These are phyloP conservation scores for Characodon lateralis DNA, from an alignment of 2,797 vertebrate genomes.

Conservation along the genomic window DNA sequence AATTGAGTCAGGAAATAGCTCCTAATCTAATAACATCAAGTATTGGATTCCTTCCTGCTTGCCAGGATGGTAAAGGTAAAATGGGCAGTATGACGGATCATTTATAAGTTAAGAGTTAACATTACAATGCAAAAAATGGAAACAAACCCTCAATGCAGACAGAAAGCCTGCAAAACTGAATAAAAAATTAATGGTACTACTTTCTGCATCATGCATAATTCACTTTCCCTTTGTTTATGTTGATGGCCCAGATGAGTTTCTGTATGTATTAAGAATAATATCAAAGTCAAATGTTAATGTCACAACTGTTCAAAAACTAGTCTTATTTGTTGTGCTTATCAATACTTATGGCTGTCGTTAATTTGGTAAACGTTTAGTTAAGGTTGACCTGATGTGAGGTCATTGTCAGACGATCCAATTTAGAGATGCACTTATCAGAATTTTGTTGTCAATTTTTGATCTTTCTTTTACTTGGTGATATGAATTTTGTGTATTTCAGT, in stretches of 20 bases:
- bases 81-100: constrained; percentile 27
- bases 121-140: constrained; percentile 34
- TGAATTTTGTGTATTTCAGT: not conserved
- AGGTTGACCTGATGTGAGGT: not conserved
- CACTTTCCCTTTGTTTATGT: not conserved
- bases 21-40: constrained; percentile 71
- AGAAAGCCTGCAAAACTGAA: constrained; percentile 6
- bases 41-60: constrained; percentile 69
- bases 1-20: constrained; percentile 79
- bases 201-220: not conserved
- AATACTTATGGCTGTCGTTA: not conserved
- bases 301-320: not conserved
- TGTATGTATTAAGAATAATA: not conserved
- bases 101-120: constrained; percentile 53
- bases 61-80: constrained; percentile 60
- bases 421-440: not conserved
- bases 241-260: not conserved
- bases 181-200: not conserved
- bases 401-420: not conserved
- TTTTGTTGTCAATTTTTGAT: not conserved
- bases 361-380: not conserved
- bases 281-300: not conserved
- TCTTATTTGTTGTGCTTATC: not conserved
- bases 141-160: constrained; percentile 9
- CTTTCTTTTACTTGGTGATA: not conserved